Conservation (phyloP, 2,797 vertebrate genomes). For the Platyrinchus mystaceus region DNA sequence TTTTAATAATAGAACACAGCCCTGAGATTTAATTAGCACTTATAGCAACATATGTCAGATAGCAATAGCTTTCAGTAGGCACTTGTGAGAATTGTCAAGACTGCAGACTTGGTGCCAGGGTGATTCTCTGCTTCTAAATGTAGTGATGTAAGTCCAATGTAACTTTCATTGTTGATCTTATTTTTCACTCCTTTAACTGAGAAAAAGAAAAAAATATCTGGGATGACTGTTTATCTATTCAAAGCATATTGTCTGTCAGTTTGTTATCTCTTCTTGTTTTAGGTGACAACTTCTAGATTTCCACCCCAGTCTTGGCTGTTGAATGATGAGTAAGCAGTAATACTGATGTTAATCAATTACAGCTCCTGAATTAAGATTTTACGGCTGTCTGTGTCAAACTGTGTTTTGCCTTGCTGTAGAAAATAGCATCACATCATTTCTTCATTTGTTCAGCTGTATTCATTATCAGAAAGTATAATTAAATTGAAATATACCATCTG, state of each 20-base stretch:
- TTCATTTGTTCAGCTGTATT: not conserved
- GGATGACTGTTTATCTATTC: not conserved
- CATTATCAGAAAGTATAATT: not conserved
- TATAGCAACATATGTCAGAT: conserved; percentile 42
- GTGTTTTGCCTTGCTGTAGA: not conserved
- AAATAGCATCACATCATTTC: not conserved
- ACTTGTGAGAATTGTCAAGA: not conserved
- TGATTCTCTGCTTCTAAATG: not conserved
- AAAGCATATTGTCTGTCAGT: not conserved
- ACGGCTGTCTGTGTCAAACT: not conserved
- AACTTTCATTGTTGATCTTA: not conserved
- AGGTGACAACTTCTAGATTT: not conserved
- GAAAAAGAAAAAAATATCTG: not conserved
- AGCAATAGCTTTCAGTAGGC: conserved; percentile 17
- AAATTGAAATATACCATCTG: not conserved
- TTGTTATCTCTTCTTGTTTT: not conserved
- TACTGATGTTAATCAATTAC: not conserved
- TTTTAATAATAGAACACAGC: conserved; percentile 53
- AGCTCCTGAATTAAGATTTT: conserved; percentile 10
- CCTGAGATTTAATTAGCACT: conserved; percentile 46
- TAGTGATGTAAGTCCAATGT: not conserved
- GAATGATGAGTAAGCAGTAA: not conserved
- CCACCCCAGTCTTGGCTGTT: not conserved
- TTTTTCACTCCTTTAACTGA: not conserved
- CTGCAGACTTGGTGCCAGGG: not conserved